phyloP scores from a whole-genome alignment of 2,113 vertebrate genomes.

The Burhinus bistriatus region DNA sequence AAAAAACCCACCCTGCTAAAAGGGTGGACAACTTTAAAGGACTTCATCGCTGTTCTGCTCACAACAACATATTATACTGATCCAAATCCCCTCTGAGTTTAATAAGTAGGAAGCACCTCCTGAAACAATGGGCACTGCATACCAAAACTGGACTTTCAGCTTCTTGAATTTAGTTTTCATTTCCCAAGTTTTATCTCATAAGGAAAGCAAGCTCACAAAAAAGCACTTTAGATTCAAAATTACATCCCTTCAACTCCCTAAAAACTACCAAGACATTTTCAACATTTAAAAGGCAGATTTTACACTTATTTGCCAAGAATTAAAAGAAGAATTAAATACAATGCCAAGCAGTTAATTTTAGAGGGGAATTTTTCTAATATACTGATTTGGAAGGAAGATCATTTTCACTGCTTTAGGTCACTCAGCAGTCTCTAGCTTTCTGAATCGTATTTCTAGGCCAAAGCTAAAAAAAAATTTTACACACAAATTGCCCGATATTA shows the following conservation, averaged over 20 bases:
- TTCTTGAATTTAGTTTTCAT: neutral
- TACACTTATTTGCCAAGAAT: neutral
- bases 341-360: neutral
- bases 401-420: neutral
- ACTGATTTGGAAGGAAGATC: neutral
- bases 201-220: neutral
- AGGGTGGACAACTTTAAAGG: neutral
- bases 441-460: neutral
- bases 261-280: neutral
- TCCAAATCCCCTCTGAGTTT: neutral
- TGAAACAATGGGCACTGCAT: neutral
- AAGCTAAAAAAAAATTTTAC: neutral
- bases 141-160: neutral
- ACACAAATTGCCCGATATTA: neutral
- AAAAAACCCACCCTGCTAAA: neutral
- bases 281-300: neutral
- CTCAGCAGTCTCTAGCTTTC: neutral
- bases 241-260: neutral
- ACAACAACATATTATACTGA: neutral
- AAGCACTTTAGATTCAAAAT: neutral
- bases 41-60: neutral
- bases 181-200: neutral
- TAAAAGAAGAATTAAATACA: neutral
- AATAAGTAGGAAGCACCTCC: neutral
- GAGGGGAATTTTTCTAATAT: neutral